Base-by-base conservation (phyloP, 2,888 invertebrate species). In the Podotricha telesiphe region DNA sequence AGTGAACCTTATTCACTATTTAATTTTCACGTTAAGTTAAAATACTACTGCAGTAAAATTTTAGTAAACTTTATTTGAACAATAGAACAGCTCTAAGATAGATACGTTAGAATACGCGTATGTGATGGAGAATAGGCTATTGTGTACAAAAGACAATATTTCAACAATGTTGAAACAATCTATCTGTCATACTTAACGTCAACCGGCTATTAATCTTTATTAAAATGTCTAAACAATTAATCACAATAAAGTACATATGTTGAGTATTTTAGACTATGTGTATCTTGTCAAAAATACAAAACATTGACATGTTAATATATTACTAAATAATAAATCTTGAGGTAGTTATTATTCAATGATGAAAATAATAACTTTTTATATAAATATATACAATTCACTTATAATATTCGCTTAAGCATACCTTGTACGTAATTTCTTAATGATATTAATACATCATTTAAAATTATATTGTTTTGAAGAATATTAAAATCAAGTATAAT, bases 91-190 rank as follows among this genome's bases (percentile, higher is more conserved):
- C 42, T 20, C 15, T 22, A 42, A 20, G 10, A 42, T 42, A 42
- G n/a, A 42, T 42, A n/a, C 42, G 2, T 22, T n/a, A 58, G 10
- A 20, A 58, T 4, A 20, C 15, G 0, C 37, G 7, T 40, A 19
- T 40, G 40, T 20, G 19, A 3, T 58, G 13, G 15, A 58, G 53
- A 63, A 70, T 51, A 63, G 37, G 69, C 45, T 50, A 63, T 61
- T 65, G 28, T 56, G 20, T 50, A 70, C 69, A 63, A 67, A 45
- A 50, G 56, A 10, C 67, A 13, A 63, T 62, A 28, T 50, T 34
- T 20, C 42, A 45, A 42, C 5, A 10, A 37, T 65, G 69, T 69
- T 69, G 53, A 55, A 55, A 69, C 59, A 51, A 69, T 61, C 65
- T 37, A 65, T 59, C 20, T 45, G n/a, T 69, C 65, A 69, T 53